phyloP scores from a whole-genome alignment of 2,888 invertebrate genomes.

The Erebia palarica region DNA sequence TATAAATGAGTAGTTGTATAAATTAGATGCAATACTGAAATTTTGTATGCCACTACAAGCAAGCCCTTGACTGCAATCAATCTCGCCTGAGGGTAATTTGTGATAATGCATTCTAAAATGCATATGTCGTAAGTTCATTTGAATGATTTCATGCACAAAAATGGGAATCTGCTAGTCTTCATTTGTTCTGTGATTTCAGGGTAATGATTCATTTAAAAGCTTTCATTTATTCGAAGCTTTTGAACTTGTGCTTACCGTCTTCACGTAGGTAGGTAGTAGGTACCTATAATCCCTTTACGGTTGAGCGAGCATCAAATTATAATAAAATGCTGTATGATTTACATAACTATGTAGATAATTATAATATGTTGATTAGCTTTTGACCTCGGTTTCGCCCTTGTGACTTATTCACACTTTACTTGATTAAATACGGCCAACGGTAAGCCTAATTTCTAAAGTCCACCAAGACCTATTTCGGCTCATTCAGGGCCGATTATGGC shows the following conservation, averaged over 20 bases:
- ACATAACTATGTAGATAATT: conserved; percentile 16
- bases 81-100: too few relatives aligned
- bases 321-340: conserved; percentile 13
- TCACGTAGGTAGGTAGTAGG: neutral
- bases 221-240: neutral
- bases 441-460: too few relatives aligned
- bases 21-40: too few relatives aligned
- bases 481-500: too few relatives aligned
- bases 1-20: too few relatives aligned
- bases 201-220: neutral
- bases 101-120: too few relatives aligned
- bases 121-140: too few relatives aligned
- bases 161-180: too few relatives aligned
- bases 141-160: too few relatives aligned
- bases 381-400: neutral
- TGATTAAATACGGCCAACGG: neutral
- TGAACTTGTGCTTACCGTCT: neutral
- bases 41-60: too few relatives aligned
- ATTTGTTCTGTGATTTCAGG: neutral
- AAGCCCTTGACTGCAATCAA: too few relatives aligned
- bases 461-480: too few relatives aligned
- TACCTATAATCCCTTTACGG: conserved; percentile 2
- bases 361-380: neutral
- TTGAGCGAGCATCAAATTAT: conserved; percentile 8
- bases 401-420: neutral